Base-by-base conservation (phyloP, 2,888 invertebrate species). In the Caenorhabditis zanzibari region DNA sequence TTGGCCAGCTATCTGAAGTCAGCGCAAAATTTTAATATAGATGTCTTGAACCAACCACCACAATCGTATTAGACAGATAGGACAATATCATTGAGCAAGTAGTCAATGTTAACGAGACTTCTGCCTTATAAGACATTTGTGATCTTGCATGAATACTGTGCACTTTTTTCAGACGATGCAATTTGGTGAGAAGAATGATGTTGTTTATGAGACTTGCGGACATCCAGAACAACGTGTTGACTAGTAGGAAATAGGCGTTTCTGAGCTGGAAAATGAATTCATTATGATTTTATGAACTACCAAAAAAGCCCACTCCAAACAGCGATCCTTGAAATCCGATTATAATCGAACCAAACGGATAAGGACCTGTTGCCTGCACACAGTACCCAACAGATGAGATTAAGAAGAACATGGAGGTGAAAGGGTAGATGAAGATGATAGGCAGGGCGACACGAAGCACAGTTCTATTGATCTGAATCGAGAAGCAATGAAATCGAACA, bases 31-130 rank as follows among this genome's bases (percentile, higher is more conserved):
- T 38, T 6, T 32, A 32, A 7, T 32, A n/a, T 7, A 7, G 32
- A 7, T 32, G 32, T 6, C 32, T 7, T 10, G 38, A 58, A 47
- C 26, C 63, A 52, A 73, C 74, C 61, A 69, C 74, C 28, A 81
- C 52, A 4, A 81, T 44, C 16, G 54, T 44, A 24, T 66, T 75
- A 0, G 76, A 59, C 0, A 77, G 4, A 56, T 73, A 82, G 0
- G 82, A 63, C 10, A 73, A 47, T 12, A 69, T 56, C 77, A 76
- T 82, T 14, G 82, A 73, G 4, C 77, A 44, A 6, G 63, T 75
- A 1, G 82, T 82, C 5, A 82, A 5, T 4, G 82, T 66, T 0
- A 82, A n/a, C 0, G 82, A 82, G 2, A 82, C n/a, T 54, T 82
- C 72, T 1, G 76, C 72, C 71, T 32, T 58, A 12, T 75, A 16